Percentiles rank a stretch among this genome's conserved stretches.
These are phyloP conservation scores for Chaetophractus vellerosus DNA, from an alignment of 2,797 vertebrate genomes.

Conservation along the genomic window DNA sequence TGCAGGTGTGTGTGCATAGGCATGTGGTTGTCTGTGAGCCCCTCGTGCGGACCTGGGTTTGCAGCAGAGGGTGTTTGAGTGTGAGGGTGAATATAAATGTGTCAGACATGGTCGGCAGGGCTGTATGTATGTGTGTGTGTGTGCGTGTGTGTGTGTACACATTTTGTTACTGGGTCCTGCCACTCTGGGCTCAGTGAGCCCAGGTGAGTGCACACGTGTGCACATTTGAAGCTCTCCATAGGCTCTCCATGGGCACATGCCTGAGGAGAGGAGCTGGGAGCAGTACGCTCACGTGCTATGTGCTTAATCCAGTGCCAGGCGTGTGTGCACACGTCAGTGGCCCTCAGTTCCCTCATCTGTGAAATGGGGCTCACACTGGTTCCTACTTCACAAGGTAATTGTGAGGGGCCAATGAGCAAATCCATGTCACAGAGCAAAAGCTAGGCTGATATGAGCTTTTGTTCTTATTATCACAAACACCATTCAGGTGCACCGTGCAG, in stretches of 20 bases:
- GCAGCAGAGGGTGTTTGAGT: slow-evolving; percentile 11
- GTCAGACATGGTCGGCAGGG: slow-evolving; percentile 22
- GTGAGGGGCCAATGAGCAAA: neutral
- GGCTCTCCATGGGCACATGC: neutral
- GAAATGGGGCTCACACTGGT: neutral
- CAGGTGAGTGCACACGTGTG: neutral
- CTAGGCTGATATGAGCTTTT: slow-evolving; percentile 24
- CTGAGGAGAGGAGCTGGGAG: neutral
- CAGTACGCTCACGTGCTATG: neutral
- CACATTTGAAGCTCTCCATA: neutral
- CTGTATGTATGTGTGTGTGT: neutral
- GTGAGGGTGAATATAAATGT: neutral
- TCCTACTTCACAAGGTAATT: slow-evolving; percentile 27
- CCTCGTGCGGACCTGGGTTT: slow-evolving; percentile 53
- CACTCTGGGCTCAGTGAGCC: neutral
- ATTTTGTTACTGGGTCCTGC: neutral
- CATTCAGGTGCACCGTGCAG: neutral
- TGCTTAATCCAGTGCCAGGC: neutral
- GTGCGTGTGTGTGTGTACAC: neutral
- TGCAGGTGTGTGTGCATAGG: neutral
- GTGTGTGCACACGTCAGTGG: neutral
- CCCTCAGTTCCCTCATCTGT: neutral
- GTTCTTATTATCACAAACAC: neutral
- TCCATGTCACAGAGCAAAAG: slow-evolving; percentile 10
- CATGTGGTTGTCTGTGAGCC: slow-evolving; percentile 59